phyloP scores from a whole-genome alignment of 2,113 vertebrate species.

The Gnathonemus longibarbis region DNA sequence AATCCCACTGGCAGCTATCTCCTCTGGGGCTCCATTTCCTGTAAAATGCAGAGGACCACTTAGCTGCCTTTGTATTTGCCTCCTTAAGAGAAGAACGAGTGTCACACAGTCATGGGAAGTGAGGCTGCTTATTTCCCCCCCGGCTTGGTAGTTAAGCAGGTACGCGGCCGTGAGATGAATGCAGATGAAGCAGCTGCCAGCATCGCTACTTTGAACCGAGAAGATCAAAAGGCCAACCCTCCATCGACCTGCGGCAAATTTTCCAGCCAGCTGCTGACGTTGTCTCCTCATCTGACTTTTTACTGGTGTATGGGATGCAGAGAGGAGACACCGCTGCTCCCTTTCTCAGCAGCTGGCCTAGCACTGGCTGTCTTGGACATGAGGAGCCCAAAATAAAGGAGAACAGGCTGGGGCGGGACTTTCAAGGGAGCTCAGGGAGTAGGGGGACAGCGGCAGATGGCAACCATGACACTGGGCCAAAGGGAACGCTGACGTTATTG shows the following conservation, averaged over 20 bases:
- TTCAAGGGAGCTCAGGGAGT: background rate
- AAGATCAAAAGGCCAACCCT: background rate
- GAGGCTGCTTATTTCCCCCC: background rate
- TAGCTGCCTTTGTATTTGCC: background rate
- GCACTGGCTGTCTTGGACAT: background rate
- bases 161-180: background rate
- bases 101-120: background rate
- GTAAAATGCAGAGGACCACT: background rate
- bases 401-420: background rate
- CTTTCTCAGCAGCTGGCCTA: background rate
- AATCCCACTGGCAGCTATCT: conserved; percentile 60
- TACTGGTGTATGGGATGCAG: background rate
- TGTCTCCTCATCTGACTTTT: background rate
- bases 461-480: background rate
- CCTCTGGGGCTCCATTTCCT: conserved; percentile 62
- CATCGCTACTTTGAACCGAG: background rate
- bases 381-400: background rate
- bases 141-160: background rate
- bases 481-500: conserved; percentile 1
- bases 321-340: background rate
- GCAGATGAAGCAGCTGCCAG: background rate
- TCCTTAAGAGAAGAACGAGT: background rate
- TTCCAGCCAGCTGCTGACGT: background rate
- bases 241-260: background rate
- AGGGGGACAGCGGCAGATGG: background rate